phyloP scores from a whole-genome alignment of 2,888 invertebrate genomes.

The Caenorhabditis sp. region DNA sequence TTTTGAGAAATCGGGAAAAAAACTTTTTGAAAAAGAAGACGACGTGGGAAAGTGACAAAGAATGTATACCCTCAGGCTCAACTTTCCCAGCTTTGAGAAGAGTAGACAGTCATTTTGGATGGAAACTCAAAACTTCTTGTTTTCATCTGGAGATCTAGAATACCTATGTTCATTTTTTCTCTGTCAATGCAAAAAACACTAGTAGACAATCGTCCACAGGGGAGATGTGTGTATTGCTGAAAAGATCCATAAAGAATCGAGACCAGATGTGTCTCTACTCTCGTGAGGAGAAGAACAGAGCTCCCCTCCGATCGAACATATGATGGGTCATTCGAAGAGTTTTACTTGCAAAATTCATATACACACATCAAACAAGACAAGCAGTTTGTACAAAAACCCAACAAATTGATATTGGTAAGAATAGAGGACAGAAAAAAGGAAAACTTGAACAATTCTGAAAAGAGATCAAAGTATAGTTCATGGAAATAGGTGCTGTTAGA shows the following conservation, averaged over 20 bases:
- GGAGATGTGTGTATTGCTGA: neutral
- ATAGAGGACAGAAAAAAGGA: slow-evolving; percentile 4
- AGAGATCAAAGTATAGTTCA: slow-evolving; percentile 19
- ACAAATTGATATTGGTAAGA: neutral
- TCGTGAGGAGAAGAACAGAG: neutral
- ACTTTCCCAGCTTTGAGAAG: slow-evolving; percentile 1
- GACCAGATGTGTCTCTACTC: slow-evolving; percentile 35
- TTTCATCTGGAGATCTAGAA: no score
- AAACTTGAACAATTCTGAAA: neutral
- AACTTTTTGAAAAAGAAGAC: slow-evolving; percentile 26
- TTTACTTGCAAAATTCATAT: slow-evolving; percentile 21
- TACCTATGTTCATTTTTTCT: neutral
- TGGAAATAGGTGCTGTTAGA: neutral
- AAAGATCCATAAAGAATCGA: slow-evolving; percentile 31
- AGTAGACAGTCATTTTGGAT: slow-evolving; percentile 6
- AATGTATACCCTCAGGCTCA: slow-evolving; percentile 28
- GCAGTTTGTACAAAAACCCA: slow-evolving; percentile 28
- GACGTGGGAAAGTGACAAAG: slow-evolving; percentile 23
- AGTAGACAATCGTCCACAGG: neutral
- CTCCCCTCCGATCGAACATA: neutral
- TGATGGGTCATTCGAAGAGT: neutral
- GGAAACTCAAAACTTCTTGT: no score
- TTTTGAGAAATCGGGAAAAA: slow-evolving; percentile 18
- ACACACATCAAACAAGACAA: slow-evolving; percentile 25
- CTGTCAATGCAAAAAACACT: neutral